Evolutionary conservation across 1,140 invertebrate genomes (phyloP), one percentile per base, ranked within the genome.

Genomic region (Halotydeus destructor): DNA sequence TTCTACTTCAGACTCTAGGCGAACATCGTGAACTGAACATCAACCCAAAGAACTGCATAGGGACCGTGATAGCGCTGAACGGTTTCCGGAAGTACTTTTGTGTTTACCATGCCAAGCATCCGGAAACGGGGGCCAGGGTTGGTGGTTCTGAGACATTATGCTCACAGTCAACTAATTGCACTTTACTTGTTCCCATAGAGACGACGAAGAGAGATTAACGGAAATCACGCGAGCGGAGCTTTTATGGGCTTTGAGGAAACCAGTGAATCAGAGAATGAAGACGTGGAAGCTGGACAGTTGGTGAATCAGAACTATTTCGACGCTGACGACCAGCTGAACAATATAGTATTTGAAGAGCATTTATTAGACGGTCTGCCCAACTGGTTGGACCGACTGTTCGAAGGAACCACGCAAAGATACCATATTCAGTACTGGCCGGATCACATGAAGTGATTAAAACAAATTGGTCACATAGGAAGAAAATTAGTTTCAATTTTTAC

Each of bases 381-480:
- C 57, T 98, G 91, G 88, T 61, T 97, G 48, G 89, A 97, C 56
- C 70, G 86, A 33, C 63, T 97, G 40, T 94, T 96, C 58, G 89
- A 96, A 60, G 89, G 91, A 31, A 78, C 76, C 39, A 88, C 89
- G 6, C 78, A 80, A 55, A 75, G 85, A 52, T 94, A 93, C 62
- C 78, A 86, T 59, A 75, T 97, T 47, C 85, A 88, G 58, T 89
- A 89, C 62, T 98, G 91, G 91, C 91, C 91, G 16, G 83, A 88
- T 28, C 46, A 52, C 30, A 55, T 55, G 54, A 46, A 49, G 31
- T 49, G 28, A 47, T 5, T 41, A n/a, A 2, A 11, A 18, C 5
- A 6, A 19, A 24, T 21, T 11, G 19, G 12, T 22, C 12, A 16
- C 21, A 19, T n/a, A n/a, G n/a, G n/a, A n/a, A n/a, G n/a, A n/a